Evolutionary conservation across 1,140 invertebrate species (phyloP).

Genomic region (Brachionus koreanus): DNA sequence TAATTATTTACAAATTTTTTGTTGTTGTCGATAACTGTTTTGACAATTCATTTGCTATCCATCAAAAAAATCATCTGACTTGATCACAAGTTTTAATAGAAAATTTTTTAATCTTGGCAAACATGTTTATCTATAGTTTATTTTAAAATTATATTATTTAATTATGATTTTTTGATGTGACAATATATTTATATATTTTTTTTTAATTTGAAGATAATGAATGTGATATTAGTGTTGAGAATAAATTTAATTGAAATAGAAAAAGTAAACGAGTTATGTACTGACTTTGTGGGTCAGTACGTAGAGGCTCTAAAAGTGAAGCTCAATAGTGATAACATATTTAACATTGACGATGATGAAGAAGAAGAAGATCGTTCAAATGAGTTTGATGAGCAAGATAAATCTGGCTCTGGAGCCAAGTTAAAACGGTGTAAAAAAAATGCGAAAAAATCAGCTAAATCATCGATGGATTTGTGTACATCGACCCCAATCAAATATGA

Average conservation of each 20-base stretch:
- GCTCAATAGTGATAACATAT: slow-evolving; percentile 44
- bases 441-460: neutral
- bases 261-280: slow-evolving; percentile 59
- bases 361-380: slow-evolving; percentile 47
- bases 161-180: neutral
- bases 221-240: slow-evolving; percentile 57
- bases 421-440: neutral
- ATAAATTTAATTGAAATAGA: slow-evolving; percentile 59
- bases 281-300: slow-evolving; percentile 58
- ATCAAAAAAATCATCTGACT: neutral
- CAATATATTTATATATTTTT: neutral
- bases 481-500: slow-evolving; percentile 4
- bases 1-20: neutral
- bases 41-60: neutral
- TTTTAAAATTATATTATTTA: neutral
- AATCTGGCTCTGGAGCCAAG: neutral
- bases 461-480: neutral
- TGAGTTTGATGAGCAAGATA: neutral
- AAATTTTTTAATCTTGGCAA: neutral
- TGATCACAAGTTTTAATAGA: neutral
- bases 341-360: slow-evolving; percentile 34
- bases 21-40: neutral
- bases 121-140: neutral
- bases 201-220: slow-evolving; percentile 52
- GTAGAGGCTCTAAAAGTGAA: slow-evolving; percentile 54